Evolutionary conservation across 30 jellyfish, hydroid and myxozoan species (phyloP).

Genomic region (Rhopilema esculentum): DNA sequence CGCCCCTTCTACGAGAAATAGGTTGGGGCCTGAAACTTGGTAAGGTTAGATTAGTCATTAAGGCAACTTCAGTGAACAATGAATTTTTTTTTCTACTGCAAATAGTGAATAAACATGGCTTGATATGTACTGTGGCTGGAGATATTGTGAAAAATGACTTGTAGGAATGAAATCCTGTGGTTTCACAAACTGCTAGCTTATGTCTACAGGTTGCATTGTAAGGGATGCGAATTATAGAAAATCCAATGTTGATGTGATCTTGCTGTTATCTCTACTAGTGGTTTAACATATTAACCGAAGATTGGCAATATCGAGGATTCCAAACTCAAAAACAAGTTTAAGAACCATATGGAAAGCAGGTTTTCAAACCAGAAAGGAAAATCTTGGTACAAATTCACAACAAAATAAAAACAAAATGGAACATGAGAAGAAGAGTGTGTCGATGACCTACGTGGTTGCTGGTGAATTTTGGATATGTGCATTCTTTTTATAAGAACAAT

Average conservation of each 20-base stretch:
- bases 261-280: neutral
- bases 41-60: too few relatives aligned
- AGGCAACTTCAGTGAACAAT: too few relatives aligned
- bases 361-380: neutral
- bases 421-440: too few relatives aligned
- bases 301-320: neutral
- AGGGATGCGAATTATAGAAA: neutral
- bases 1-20: too few relatives aligned
- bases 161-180: neutral
- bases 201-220: neutral
- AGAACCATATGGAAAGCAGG: neutral
- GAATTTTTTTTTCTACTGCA: too few relatives aligned
- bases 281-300: neutral
- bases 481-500: too few relatives aligned
- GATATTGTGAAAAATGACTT: neutral
- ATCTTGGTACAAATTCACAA: too few relatives aligned
- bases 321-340: neutral
- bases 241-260: neutral
- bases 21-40: too few relatives aligned
- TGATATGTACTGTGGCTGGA: too few relatives aligned
- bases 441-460: too few relatives aligned
- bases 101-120: too few relatives aligned
- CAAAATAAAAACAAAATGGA: neutral
- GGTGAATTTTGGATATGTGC: too few relatives aligned
- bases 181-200: neutral